Base-by-base conservation (phyloP, 2,888 invertebrate genomes). In the Sinelater perroti region DNA sequence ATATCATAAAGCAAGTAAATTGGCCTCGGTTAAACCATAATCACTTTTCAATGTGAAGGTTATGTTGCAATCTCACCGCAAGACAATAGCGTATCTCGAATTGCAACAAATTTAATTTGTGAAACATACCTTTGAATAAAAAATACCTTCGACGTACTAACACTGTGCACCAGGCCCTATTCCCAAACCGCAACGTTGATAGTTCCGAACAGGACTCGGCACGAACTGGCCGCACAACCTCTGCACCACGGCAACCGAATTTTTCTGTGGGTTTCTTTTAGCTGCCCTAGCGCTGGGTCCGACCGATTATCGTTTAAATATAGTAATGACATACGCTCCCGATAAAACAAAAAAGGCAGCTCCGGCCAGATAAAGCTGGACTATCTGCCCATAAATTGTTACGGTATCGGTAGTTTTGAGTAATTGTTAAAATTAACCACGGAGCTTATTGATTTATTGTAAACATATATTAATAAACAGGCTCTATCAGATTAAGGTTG, bases 281-380 rank as follows among this genome's bases (percentile, higher is more conserved):
- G 11, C 18, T 38, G 10, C 8, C 8, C 2, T 5, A n/a, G 8
- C 38, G 20, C 20, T 18, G n/a, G 1, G 17, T 10, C n/a, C 20
- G 38, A 21, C 2, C 17, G 17, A 36, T 10, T 21, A 38, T 38
- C 38, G 20, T 20, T 44, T 44, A 44, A 44, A 44, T 44, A 46
- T 46, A 46, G 46, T 31, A 46, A 46, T 46, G 46, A 46, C 46
- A 28, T 11, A 46, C 30, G 33, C 11, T 20, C 4, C 8, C 10
- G 46, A 46, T 46, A 46, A 46, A 31, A 44, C 5, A 21, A n/a
- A 10, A 46, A 46, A 46, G 17, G 26, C 17, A 18, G 20, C 33
- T 46, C 20, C 26, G 17, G 28, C 13, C 14, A 44, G 44, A 44
- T 44, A 44, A 44, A 16, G 10, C 8, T 3, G 4, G n/a, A 26